Percentiles rank a stretch among this genome's conserved stretches.
phyloP scores from a whole-genome alignment of 2,797 vertebrate genomes.

The Catharus ustulatus region DNA sequence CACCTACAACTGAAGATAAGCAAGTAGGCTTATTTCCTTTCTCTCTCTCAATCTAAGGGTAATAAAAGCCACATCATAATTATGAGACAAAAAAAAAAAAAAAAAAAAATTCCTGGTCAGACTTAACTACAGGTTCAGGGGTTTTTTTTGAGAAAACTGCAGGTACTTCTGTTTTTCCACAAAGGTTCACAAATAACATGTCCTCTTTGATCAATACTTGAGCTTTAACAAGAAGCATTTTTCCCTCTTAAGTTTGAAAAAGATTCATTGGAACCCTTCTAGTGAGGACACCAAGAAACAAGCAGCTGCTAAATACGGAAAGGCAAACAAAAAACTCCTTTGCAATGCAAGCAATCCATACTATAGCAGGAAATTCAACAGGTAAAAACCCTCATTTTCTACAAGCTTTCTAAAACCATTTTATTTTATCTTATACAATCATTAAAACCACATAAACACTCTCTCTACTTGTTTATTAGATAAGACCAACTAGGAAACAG shows the following conservation, averaged over 20 bases:
- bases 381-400: neutral
- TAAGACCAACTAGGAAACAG: neutral
- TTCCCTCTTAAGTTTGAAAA: neutral
- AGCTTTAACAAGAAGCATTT: neutral
- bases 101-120: neutral
- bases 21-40: neutral
- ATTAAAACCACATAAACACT: neutral
- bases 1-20: neutral
- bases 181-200: rapidly evolving
- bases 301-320: neutral
- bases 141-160: neutral
- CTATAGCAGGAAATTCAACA: neutral
- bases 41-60: neutral
- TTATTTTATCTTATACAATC: neutral
- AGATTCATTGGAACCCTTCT: neutral
- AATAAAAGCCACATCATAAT: neutral
- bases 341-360: rapidly evolving
- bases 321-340: rapidly evolving
- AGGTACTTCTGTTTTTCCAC: neutral
- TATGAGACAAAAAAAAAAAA: neutral
- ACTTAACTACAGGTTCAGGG: rapidly evolving
- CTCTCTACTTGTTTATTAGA: rapidly evolving
- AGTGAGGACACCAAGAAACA: neutral
- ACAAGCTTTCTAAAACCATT: neutral
- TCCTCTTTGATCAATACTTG: neutral